phyloP scores from a whole-genome alignment of 2,113 vertebrate genomes.

The Poeciliopsis occidentalis region DNA sequence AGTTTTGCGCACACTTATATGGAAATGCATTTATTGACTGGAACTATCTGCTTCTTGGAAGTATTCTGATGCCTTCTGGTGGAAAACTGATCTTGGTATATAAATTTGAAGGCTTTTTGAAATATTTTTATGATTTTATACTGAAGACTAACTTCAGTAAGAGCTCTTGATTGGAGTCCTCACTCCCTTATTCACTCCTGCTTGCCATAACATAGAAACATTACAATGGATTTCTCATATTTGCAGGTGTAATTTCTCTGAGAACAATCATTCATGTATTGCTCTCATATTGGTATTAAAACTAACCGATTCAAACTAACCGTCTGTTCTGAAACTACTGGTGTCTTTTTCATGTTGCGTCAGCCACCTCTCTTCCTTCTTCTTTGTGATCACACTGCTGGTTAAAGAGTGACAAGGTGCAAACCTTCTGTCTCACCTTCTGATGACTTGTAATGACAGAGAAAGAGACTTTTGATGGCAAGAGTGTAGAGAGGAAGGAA shows the following conservation, averaged over 20 bases:
- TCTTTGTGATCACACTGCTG: conserved; percentile 4
- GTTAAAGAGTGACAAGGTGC: conserved; percentile 20
- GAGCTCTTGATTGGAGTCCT: neutral
- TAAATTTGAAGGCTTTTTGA: no score
- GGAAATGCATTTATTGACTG: no score
- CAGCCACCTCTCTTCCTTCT: neutral
- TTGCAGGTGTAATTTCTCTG: neutral
- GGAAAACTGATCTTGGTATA: no score
- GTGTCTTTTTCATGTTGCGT: neutral
- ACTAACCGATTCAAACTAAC: neutral
- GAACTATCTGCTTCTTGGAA: no score
- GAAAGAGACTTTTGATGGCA: conserved; percentile 25
- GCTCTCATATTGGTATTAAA: neutral
- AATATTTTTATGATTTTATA: neutral
- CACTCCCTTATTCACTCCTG: neutral
- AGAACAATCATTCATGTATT: neutral
- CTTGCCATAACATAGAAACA: neutral
- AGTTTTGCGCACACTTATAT: no score
- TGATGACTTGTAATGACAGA: conserved; percentile 52
- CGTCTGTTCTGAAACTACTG: neutral
- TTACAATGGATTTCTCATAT: neutral
- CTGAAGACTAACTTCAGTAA: neutral
- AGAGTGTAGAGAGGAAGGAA: conserved; percentile 27
- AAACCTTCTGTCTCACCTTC: neutral
- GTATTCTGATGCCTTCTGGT: no score